Percentiles rank a stretch among this genome's conserved stretches.
These are phyloP conservation scores for Rhodophaea formosa DNA, from an alignment of 2,888 invertebrate genomes.

Conservation along the genomic window DNA sequence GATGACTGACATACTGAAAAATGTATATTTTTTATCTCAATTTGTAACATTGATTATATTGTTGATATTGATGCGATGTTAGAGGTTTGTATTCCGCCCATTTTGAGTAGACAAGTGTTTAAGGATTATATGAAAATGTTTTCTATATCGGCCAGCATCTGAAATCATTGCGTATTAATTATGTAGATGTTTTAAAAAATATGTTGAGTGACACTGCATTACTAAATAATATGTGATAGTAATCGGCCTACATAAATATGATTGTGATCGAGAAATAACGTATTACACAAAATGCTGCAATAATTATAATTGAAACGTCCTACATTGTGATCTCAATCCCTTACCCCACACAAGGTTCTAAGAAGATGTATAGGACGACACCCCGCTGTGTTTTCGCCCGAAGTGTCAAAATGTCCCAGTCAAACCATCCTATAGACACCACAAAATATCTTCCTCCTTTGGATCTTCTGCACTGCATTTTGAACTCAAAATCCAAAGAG, in stretches of 20 bases:
- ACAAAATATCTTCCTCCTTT: constrained; percentile 28
- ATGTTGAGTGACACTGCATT: too few species aligned
- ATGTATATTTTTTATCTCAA: too few species aligned
- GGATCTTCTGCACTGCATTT: constrained; percentile 10
- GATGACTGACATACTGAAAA: too few species aligned
- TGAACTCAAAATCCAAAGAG: constrained; percentile 9
- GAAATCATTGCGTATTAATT: too few species aligned
- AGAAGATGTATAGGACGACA: constrained; percentile 65
- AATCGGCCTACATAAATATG: neutral
- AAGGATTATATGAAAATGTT: too few species aligned
- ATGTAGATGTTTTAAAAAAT: too few species aligned
- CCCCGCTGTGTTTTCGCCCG: constrained; percentile 74
- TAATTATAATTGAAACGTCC: constrained; percentile 61
- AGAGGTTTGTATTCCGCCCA: too few species aligned
- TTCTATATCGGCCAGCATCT: too few species aligned
- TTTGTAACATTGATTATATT: too few species aligned
- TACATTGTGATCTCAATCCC: constrained; percentile 60
- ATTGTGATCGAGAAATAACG: neutral
- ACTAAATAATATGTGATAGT: too few species aligned
- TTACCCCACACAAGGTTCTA: constrained; percentile 69
- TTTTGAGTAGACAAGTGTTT: too few species aligned
- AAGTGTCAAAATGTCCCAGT: constrained; percentile 77
- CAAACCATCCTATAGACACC: constrained; percentile 56
- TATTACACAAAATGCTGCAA: constrained; percentile 11
- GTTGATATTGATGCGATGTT: too few species aligned